A percentile compares a stretch with the other conserved stretches of the same genome.
Evolutionary conservation across 2,113 vertebrate genomes (phyloP).

Genomic region (Empidonax alnorum): DNA sequence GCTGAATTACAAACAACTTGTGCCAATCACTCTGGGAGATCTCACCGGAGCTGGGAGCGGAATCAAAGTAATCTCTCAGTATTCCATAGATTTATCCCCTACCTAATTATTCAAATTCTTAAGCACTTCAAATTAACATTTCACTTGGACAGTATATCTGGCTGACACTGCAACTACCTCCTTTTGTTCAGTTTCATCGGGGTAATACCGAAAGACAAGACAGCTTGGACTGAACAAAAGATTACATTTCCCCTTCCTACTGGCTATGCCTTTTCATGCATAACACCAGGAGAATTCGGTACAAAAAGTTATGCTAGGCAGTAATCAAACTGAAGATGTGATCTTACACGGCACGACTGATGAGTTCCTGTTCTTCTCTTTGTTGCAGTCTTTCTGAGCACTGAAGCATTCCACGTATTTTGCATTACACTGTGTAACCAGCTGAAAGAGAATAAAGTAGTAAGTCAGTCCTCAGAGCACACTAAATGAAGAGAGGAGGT

Average conservation of each 20-base stretch:
- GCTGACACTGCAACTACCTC: slow-evolving; percentile 16
- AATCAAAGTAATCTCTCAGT: slow-evolving; percentile 9
- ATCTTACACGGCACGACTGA: slow-evolving; percentile 93
- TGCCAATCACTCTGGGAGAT: not conserved
- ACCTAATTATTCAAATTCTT: slow-evolving; percentile 36
- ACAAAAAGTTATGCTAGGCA: slow-evolving; percentile 21
- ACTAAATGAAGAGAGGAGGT: slow-evolving; percentile 25
- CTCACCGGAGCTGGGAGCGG: not conserved
- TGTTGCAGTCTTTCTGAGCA: slow-evolving; percentile 95
- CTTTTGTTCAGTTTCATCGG: slow-evolving; percentile 19
- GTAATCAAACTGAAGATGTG: slow-evolving; percentile 19
- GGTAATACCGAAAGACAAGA: slow-evolving; percentile 37
- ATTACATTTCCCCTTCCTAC: not conserved
- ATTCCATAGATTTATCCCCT: not conserved
- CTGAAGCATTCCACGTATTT: slow-evolving; percentile 91
- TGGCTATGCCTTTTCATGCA: slow-evolving; percentile 2
- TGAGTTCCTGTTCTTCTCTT: slow-evolving; percentile 95
- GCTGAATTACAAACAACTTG: not conserved
- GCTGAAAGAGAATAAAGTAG: slow-evolving; percentile 76
- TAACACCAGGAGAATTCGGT: not conserved
- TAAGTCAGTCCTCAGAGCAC: not conserved
- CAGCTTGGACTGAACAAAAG: not conserved
- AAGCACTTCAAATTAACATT: slow-evolving; percentile 52
- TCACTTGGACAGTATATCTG: slow-evolving; percentile 19
- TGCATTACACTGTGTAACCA: slow-evolving; percentile 91